Conservation (phyloP, 2,888 invertebrate species). For the Drosophila siamana region DNA sequence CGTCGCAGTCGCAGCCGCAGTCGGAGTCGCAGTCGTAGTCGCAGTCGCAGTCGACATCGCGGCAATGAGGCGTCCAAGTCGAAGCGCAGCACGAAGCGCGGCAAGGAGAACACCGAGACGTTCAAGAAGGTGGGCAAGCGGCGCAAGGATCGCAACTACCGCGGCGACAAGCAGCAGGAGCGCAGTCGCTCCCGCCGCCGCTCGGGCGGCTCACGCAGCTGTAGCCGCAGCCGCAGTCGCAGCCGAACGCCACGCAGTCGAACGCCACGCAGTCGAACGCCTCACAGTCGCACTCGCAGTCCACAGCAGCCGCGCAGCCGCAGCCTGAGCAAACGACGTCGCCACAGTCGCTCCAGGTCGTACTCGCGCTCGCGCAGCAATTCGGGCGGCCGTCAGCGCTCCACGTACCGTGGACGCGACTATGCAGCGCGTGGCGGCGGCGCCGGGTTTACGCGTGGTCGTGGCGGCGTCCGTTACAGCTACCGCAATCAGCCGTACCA, state of each 20-base stretch:
- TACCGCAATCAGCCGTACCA: constrained; percentile 58
- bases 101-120: constrained; percentile 86
- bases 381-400: constrained; percentile 48
- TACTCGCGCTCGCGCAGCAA: constrained; percentile 62
- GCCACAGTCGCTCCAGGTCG: constrained; percentile 63
- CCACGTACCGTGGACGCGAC: constrained; percentile 38
- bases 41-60: constrained; percentile 40
- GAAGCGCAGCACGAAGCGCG: constrained; percentile 59
- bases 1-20: constrained; percentile 40
- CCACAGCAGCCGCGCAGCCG: constrained; percentile 34
- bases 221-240: constrained; percentile 36
- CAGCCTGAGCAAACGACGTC: constrained; percentile 53
- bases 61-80: constrained; percentile 52
- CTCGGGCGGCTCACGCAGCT: constrained; percentile 48
- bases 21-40: constrained; percentile 33
- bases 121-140: constrained; percentile 94
- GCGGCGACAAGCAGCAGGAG: constrained; percentile 87
- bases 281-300: constrained; percentile 46
- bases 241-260: constrained; percentile 42
- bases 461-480: constrained; percentile 54
- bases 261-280: constrained; percentile 40
- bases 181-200: constrained; percentile 44
- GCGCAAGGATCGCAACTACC: constrained; percentile 91
- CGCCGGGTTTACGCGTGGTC: constrained; percentile 27
- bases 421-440: not conserved